Evolutionary conservation across 2,888 invertebrate species (phyloP).

Genomic region (Dasypolia templi): DNA sequence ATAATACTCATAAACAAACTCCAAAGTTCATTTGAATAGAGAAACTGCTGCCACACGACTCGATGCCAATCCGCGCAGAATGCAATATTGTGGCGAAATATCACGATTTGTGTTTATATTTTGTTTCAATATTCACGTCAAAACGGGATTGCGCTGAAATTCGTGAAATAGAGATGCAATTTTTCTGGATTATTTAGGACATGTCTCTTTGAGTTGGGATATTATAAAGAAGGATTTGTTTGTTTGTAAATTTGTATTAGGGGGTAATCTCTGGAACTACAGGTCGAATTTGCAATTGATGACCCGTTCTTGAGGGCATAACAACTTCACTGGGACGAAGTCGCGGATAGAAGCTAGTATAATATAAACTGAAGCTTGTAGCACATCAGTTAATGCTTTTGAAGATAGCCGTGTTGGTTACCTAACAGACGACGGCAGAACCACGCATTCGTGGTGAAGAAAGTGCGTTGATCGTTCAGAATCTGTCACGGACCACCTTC

Average conservation of each 20-base stretch:
- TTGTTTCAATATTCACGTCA: slow-evolving; percentile 61
- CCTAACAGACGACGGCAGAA: neutral
- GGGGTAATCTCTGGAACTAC: too few species aligned
- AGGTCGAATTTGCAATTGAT: too few species aligned
- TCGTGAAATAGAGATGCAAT: slow-evolving; percentile 40
- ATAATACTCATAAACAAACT: slow-evolving; percentile 24
- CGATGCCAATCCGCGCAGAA: slow-evolving; percentile 32
- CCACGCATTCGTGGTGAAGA: neutral
- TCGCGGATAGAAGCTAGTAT: too few species aligned
- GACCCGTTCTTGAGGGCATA: too few species aligned
- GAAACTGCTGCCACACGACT: slow-evolving; percentile 38
- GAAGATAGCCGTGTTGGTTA: neutral
- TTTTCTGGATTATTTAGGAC: slow-evolving; percentile 42
- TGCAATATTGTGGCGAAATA: slow-evolving; percentile 60
- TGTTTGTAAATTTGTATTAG: too few species aligned
- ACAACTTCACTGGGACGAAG: too few species aligned
- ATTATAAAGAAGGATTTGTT: too few species aligned
- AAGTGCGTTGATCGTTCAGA: neutral
- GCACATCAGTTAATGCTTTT: too few species aligned
- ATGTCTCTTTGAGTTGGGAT: slow-evolving; percentile 38
- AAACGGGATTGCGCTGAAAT: slow-evolving; percentile 41
- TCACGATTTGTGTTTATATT: slow-evolving; percentile 54
- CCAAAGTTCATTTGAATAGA: slow-evolving; percentile 54
- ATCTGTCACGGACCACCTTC: neutral
- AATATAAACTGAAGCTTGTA: slow-evolving; percentile 5